These are phyloP conservation scores for Catajapyx aquilonaris DNA, from an alignment of 1,140 invertebrate genomes.

Conservation along the genomic window DNA sequence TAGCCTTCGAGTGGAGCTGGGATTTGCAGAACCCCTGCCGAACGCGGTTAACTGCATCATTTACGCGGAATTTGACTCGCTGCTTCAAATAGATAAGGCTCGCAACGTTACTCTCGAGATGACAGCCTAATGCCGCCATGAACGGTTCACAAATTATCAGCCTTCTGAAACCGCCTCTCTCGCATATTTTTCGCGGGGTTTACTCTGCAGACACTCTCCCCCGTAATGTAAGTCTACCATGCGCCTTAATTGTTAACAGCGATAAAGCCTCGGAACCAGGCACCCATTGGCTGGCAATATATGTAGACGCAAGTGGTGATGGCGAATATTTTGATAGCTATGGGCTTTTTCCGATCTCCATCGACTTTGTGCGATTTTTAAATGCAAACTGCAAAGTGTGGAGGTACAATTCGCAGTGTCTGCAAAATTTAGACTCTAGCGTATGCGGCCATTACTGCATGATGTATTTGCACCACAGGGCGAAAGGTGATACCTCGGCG, in stretches of 20 bases:
- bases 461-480: not conserved
- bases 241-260: constrained; percentile 6
- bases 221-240: not conserved
- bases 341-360: not conserved
- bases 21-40: constrained; percentile 4
- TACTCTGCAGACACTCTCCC: constrained; percentile 1
- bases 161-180: not conserved
- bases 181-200: not conserved
- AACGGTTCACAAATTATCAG: not conserved
- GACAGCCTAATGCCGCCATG: constrained; percentile 7
- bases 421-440: not conserved
- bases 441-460: not conserved
- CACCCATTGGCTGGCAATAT: constrained; percentile 9
- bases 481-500: too few species aligned
- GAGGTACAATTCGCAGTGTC: not conserved
- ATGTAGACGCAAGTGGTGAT: not conserved
- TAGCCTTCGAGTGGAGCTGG: constrained; percentile 6
- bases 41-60: constrained; percentile 3
- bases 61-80: constrained; percentile 9
- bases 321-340: constrained; percentile 7
- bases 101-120: constrained; percentile 1
- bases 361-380: not conserved
- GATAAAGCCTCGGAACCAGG: not conserved
- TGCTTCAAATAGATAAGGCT: constrained; percentile 9
- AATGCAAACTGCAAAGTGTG: not conserved